A percentile compares a stretch with the other conserved stretches of the same genome.
Evolutionary conservation across 2,888 invertebrate species (phyloP).

Genomic region (Volucella zonaria): DNA sequence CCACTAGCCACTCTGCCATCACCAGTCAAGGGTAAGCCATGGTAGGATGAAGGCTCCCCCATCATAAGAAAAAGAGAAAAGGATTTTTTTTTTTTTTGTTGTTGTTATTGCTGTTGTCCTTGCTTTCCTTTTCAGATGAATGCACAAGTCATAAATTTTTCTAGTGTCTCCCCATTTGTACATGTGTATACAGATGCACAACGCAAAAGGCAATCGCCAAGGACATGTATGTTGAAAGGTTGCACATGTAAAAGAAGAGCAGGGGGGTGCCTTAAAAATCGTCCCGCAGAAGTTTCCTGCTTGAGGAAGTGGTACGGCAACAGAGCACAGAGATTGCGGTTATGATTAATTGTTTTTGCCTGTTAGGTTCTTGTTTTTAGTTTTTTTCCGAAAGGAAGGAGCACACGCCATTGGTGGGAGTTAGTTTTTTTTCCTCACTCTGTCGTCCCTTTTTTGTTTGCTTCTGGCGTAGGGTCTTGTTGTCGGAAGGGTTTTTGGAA

Average conservation of each 20-base stretch:
- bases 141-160: constrained; percentile 72
- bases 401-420: no score
- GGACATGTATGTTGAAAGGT: constrained; percentile 50
- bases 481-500: no score
- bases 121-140: constrained; percentile 70
- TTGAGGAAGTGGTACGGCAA: constrained; percentile 29
- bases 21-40: constrained; percentile 51
- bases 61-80: constrained; percentile 14
- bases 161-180: constrained; percentile 42
- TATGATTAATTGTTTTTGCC: constrained; percentile 65
- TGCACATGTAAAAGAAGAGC: constrained; percentile 1
- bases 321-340: constrained; percentile 47
- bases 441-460: no score
- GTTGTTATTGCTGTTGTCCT: constrained; percentile 39
- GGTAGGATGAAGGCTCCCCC: constrained; percentile 1
- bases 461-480: no score
- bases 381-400: background rate
- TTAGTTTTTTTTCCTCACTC: no score
- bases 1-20: constrained; percentile 1
- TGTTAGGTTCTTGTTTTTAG: constrained; percentile 12
- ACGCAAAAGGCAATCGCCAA: constrained; percentile 61
- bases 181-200: constrained; percentile 48
- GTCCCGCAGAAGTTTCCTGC: constrained; percentile 48
- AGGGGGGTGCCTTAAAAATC: background rate
- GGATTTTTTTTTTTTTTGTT: constrained; percentile 34